Evolutionary conservation across 2,797 vertebrate genomes (phyloP), one percentile per base, ranked within the genome.

Genomic region (Chaetodon trifasciatus): DNA sequence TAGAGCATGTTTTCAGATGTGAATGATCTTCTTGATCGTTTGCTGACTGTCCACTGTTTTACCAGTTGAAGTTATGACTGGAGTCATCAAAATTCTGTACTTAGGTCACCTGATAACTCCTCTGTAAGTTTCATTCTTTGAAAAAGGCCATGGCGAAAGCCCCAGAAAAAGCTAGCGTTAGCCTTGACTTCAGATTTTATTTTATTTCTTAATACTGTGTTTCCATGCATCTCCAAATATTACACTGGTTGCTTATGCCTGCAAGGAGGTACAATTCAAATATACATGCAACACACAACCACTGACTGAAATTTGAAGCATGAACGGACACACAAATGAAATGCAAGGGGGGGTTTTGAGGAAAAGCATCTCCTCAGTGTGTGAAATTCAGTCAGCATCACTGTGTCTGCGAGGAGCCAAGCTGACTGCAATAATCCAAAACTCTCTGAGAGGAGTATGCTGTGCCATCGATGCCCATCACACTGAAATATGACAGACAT

Each of bases 401-500:
- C 72, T 75, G 66, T 80, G 85, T 81, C 66, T 78, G 78, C 74
- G 66, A 65, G 78, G 72, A 78, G 61, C 62, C 3, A 57, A 76
- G 72, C 81, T 16, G 74, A 50, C 62, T 56, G 79, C 61, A 76
- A 76, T 81, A 67, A 85, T 76, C 75, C 53, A 52, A 69, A 82
- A 65, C 58, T 62, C 24, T 57, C 8, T 44, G 49, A 64, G 63
- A 74, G 49, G 40, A 65, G 78, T 47, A 1, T 2, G 72, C 40
- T 35, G 67, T 73, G 64, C 78, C 67, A 78, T 78, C 58, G 16
- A 76, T 66, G 83, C 76, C 88, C 91, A 88, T 92, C 92, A 87
- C 81, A 57, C 88, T 95, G 92, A 94, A 94, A 93, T 92, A 94
- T 89, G 88, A 90, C 93, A 86, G 86, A 83, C 86, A 86, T 94